Evolutionary conservation across 2,797 vertebrate genomes (phyloP).

Genomic region (Dromococcyx pavoninus): DNA sequence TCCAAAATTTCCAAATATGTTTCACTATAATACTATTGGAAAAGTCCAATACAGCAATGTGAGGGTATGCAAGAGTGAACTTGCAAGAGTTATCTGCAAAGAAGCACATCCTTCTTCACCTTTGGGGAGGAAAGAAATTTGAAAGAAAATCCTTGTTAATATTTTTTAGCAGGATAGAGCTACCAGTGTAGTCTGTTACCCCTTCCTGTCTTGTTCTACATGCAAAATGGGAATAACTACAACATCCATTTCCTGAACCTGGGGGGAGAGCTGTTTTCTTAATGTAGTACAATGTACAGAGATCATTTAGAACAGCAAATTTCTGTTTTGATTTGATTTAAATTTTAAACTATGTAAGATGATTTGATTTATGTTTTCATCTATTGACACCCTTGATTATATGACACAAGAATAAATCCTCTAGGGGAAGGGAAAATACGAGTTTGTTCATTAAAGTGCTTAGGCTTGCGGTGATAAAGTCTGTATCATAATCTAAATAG

Average conservation of each 20-base stretch:
- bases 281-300: background rate
- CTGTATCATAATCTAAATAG: background rate
- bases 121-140: background rate
- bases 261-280: background rate
- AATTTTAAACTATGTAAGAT: background rate
- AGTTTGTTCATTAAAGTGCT: background rate
- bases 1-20: background rate
- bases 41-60: background rate
- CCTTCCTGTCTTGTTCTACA: background rate
- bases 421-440: background rate
- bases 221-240: background rate
- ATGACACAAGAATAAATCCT: background rate
- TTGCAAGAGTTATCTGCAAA: background rate
- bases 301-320: background rate
- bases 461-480: background rate
- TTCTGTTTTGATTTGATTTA: background rate
- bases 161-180: background rate
- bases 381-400: background rate
- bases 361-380: background rate
- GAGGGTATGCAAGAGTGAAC: background rate
- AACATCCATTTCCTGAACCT: background rate
- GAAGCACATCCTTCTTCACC: background rate
- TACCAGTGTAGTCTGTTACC: background rate
- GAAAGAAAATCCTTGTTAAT: background rate
- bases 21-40: background rate